These are phyloP conservation scores for Morus bassanus DNA, from an alignment of 2,797 vertebrate genomes.

Conservation along the genomic window DNA sequence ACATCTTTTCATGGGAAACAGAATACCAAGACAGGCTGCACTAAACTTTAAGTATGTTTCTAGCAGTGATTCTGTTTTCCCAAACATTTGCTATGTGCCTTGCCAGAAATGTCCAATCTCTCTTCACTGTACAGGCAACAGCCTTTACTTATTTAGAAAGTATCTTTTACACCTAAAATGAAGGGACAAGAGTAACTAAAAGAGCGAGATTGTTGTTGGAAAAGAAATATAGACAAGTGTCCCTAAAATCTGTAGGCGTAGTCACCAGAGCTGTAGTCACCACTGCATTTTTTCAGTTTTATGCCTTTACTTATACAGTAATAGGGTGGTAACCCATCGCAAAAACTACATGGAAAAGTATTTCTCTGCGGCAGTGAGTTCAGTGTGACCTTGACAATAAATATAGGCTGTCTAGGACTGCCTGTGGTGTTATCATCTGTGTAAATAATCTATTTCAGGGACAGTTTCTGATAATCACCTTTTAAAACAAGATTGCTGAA, in stretches of 20 bases:
- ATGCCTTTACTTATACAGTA: neutral
- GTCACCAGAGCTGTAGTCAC: neutral
- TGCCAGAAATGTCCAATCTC: neutral
- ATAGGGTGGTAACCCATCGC: rapidly evolving
- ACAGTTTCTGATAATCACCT: neutral
- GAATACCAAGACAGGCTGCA: neutral
- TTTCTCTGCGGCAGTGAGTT: neutral
- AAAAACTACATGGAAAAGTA: neutral
- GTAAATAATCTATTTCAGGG: neutral
- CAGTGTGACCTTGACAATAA: neutral
- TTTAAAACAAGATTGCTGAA: neutral
- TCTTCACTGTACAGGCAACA: neutral
- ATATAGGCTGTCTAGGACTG: neutral
- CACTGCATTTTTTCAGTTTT: neutral
- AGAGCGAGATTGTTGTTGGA: neutral
- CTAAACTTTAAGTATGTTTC: neutral
- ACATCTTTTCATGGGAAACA: neutral
- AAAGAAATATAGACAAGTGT: neutral
- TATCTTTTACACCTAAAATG: neutral
- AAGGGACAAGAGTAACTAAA: neutral
- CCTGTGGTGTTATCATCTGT: neutral
- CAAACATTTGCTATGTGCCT: neutral
- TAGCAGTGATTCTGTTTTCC: neutral
- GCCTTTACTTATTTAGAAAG: neutral
- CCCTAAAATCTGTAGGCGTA: neutral